Base-by-base conservation (phyloP, 1,140 invertebrate species). In the Solenopsis fugax region DNA sequence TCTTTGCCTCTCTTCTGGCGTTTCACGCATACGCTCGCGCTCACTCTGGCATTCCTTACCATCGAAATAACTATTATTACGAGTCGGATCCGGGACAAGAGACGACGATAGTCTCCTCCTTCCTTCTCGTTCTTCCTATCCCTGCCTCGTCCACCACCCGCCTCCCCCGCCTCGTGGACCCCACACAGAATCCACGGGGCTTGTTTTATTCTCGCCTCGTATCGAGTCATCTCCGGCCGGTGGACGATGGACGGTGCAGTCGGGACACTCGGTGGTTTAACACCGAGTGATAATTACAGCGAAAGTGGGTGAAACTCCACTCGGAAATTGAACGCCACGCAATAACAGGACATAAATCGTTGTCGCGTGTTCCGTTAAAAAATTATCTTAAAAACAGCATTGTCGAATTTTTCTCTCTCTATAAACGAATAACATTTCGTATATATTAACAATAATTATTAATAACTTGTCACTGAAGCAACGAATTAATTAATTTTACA, bases 41-140 rank as follows among this genome's bases (percentile, higher is more conserved):
- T 45, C 56, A 78, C 56, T 71, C 80, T 78, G 50, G 81, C 86
- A 89, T 88, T 89, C 86, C 81, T 86, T 58, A 24, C 52, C 80
- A 76, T 87, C 73, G 71, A 86, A 76, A 89, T 89, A 85, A 91
- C 90, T 92, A 88, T 89, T 89, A 91, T 90, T 91, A 91, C 86
- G 76, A 91, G 87, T 88, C 86, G 86, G 75, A 93, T 91, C 85
- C 77, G 85, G 82, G 78, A 88, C 85, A 86, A 92, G 90, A 90
- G 84, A 58, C 89, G 75, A 88, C 89, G 89, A 85, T 88, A 84
- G 62, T 82, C 65, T 86, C 37, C 41, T 24, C 81, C 41, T 85
- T 45, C 54, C 45, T 48, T 62, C 52, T 76, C 45, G 64, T 52
- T 45, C 48, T 52, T 81, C 64, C 18, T 65, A 54, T 52, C 48